Evolutionary conservation across 2,113 vertebrate species (phyloP).

Genomic region (Lasiurus borealis): DNA sequence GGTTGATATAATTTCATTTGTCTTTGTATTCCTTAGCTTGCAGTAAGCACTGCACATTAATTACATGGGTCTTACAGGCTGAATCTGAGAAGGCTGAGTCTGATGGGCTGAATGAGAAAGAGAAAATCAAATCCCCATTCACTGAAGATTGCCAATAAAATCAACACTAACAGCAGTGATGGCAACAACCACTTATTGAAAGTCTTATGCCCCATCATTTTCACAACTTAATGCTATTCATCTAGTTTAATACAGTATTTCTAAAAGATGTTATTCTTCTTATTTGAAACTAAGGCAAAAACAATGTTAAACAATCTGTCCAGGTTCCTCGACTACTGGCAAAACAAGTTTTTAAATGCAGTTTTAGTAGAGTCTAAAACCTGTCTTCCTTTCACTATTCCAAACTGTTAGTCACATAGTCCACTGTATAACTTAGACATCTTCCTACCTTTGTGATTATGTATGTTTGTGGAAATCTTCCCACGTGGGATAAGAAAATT

Average conservation of each 20-base stretch:
- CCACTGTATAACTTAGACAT: background rate
- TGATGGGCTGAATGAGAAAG: background rate
- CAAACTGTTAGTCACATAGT: background rate
- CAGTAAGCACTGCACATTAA: background rate
- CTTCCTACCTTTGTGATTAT: background rate
- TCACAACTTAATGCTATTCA: background rate
- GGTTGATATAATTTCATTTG: background rate
- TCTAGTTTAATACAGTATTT: background rate
- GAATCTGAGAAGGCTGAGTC: background rate
- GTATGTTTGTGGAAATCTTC: background rate
- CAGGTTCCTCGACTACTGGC: background rate
- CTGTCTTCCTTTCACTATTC: background rate
- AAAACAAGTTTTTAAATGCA: background rate
- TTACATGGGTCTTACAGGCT: background rate
- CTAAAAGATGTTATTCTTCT: background rate
- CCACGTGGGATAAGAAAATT: background rate
- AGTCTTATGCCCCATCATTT: background rate
- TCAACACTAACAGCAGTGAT: background rate
- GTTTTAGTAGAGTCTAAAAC: background rate
- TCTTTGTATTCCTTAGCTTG: background rate
- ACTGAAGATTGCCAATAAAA: conserved; percentile 54
- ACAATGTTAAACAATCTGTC: background rate
- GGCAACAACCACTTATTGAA: background rate
- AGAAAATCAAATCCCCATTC: conserved; percentile 6
- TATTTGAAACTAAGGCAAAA: background rate